Evolutionary conservation across 2,113 vertebrate genomes (phyloP), one percentile per base, ranked within the genome.

Genomic region (Noturus placidus): DNA sequence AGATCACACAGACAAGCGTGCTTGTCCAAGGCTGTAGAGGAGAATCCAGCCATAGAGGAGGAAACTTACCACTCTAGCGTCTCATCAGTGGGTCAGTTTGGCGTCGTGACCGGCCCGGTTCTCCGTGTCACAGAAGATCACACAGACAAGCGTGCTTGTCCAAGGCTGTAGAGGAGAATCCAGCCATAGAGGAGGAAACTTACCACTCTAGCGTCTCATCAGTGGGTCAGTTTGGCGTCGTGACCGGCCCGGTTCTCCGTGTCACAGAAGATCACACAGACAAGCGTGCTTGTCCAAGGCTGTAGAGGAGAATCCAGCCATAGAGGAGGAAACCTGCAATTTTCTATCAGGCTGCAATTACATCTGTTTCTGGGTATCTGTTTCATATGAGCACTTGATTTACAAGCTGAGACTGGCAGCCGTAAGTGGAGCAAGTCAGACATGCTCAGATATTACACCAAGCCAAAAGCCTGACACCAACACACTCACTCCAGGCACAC

Each of bases 271-370:
- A 82, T 90, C 88, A 42, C 84, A 84, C 65, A 88, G 72, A 74
- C 87, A 13, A 25, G 33, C 61, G 38, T 52, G 59, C 46, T 69
- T 35, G 59, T 65, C 54, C n/a, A 35, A 57, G 81, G 63, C 76
- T 9, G 30, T 38, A 52, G 19, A 69, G 65, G 42, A 38, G 76
- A 78, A 65, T 42, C 61, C 69, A 70, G 52, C 38, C 67, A 38
- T 52, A 59, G 67, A 88, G 54, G 57, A 83, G 69, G 89, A 92
- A 91, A 89, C 74, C 67, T 87, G 87, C 86, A 92, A 90, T 89
- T 90, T 92, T 92, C 84, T 88, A 82, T 91, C 85, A 91, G 85
- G 63, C 84, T 91, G 50, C 91, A 91, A 91, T 92, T 90, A 89
- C 89, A 84, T 88, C 87, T 70, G 82, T 70, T 84, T 85, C 86